These are phyloP conservation scores for Alviniconcha marisindica DNA, from an alignment of 1,140 invertebrate species.

Conservation along the genomic window DNA sequence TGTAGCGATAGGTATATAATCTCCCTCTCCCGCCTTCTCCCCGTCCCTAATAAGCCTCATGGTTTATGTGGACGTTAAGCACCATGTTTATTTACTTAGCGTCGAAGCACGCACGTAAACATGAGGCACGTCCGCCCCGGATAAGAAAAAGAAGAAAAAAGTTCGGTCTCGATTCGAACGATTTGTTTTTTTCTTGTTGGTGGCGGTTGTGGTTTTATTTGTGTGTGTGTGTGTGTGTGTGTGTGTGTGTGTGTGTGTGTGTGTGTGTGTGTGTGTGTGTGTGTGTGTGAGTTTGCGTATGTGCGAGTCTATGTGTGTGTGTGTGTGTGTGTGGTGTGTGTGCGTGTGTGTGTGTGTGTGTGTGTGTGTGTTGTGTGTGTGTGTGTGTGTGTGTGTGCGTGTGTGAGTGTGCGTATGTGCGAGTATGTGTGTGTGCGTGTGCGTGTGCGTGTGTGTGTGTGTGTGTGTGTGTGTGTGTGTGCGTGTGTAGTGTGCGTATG, in stretches of 20 bases:
- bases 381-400: neutral
- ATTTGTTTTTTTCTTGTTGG: too few species aligned
- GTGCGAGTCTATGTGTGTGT: neutral
- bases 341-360: neutral
- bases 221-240: neutral
- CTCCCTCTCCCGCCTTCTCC: too few species aligned
- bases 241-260: constrained; percentile 17
- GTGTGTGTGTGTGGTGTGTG: neutral
- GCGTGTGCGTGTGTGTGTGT: neutral
- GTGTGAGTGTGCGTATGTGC: neutral
- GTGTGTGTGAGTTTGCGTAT: neutral
- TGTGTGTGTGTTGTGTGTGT: neutral
- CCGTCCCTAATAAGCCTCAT: too few species aligned
- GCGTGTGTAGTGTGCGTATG: neutral
- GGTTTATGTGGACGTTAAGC: too few species aligned
- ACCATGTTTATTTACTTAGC: too few species aligned
- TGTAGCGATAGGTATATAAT: too few species aligned
- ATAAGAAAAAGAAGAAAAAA: too few species aligned
- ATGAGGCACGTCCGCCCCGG: too few species aligned
- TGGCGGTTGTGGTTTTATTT: neutral
- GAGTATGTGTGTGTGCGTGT: neutral
- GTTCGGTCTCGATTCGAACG: too few species aligned
- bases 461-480: neutral
- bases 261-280: neutral
- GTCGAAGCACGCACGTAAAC: too few species aligned